These are phyloP conservation scores for Holacanthus passer DNA, from an alignment of 2,113 vertebrate species.

Conservation along the genomic window DNA sequence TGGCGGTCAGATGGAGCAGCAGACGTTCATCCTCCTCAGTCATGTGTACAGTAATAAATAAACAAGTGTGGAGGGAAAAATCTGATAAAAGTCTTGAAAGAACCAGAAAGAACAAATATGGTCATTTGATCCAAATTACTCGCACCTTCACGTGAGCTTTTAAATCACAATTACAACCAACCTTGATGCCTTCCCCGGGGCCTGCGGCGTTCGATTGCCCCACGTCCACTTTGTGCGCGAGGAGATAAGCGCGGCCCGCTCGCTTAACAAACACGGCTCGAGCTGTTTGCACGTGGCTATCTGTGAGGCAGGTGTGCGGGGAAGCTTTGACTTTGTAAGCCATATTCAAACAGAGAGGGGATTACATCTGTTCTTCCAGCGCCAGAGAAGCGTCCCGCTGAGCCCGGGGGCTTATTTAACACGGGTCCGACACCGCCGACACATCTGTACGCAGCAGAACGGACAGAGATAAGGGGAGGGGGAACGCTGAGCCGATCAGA, in stretches of 20 bases:
- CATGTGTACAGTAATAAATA: not conserved
- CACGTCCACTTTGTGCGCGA: slow-evolving; percentile 42
- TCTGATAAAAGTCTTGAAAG: not conserved
- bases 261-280: slow-evolving; percentile 22
- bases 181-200: not conserved
- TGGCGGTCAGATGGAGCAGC: slow-evolving; percentile 1
- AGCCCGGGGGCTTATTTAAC: slow-evolving; percentile 57
- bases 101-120: not conserved
- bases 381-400: slow-evolving; percentile 49
- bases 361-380: slow-evolving; percentile 72
- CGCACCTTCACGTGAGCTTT: not conserved
- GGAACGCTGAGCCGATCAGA: slow-evolving; percentile 42
- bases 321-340: slow-evolving; percentile 67
- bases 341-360: slow-evolving; percentile 70
- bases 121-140: not conserved
- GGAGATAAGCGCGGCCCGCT: slow-evolving; percentile 48
- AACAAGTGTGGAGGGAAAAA: not conserved
- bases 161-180: slow-evolving; percentile 29
- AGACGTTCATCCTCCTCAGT: slow-evolving; percentile 14
- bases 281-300: slow-evolving; percentile 63
- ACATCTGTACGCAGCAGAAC: slow-evolving; percentile 45
- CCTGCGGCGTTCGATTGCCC: not conserved
- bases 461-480: slow-evolving; percentile 57
- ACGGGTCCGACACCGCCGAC: slow-evolving; percentile 49
- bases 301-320: slow-evolving; percentile 56